Evolutionary conservation across 2,797 vertebrate genomes (phyloP).

Genomic region (Coendou prehensilis): DNA sequence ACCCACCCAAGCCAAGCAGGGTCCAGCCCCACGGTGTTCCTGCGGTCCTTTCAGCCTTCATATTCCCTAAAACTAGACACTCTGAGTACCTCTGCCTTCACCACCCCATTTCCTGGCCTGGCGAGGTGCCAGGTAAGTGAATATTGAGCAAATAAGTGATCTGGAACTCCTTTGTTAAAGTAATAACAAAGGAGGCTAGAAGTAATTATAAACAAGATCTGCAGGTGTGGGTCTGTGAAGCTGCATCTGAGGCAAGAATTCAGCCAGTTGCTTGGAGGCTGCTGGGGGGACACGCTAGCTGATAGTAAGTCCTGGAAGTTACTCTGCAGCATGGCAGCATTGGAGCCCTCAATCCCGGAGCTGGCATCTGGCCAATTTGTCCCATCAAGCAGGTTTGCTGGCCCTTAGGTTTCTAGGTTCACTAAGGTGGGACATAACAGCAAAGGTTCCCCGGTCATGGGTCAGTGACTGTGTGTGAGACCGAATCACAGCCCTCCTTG

Average conservation of each 20-base stretch:
- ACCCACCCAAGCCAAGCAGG: fast-evolving
- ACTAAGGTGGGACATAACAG: fast-evolving
- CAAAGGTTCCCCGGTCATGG: neutral
- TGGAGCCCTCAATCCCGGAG: fast-evolving
- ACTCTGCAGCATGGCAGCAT: neutral
- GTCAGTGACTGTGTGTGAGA: fast-evolving
- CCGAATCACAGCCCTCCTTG: neutral
- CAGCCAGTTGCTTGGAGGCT: neutral
- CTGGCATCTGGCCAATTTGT: neutral
- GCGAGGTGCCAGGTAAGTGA: slow-evolving; percentile 1
- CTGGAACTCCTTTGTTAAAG: slow-evolving; percentile 47
- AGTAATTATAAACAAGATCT: slow-evolving; percentile 44
- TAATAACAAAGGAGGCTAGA: slow-evolving; percentile 36
- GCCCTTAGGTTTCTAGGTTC: slow-evolving; percentile 19
- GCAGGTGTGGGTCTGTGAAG: neutral
- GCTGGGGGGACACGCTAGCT: too few species aligned
- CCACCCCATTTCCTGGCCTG: neutral
- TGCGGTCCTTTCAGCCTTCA: neutral
- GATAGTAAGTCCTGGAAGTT: neutral
- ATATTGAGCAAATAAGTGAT: slow-evolving; percentile 52
- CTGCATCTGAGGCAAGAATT: neutral
- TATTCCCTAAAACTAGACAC: neutral
- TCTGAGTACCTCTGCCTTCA: neutral
- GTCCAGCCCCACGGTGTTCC: fast-evolving
- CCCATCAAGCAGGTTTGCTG: neutral